Evolutionary conservation across 2,888 invertebrate species (phyloP).

Genomic region (Drosophila prostipennis): DNA sequence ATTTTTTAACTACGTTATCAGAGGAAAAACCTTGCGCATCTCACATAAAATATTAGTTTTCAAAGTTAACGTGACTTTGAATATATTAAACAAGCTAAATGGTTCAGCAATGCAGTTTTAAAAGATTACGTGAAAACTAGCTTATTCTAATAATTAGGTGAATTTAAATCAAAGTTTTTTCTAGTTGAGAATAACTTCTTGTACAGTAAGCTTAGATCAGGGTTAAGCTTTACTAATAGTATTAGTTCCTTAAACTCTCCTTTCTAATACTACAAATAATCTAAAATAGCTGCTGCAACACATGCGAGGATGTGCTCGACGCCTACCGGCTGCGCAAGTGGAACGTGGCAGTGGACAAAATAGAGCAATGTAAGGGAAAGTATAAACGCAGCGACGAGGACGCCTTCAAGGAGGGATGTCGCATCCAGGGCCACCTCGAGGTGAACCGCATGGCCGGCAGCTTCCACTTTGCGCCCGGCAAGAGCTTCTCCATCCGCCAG

Average conservation of each 20-base stretch:
- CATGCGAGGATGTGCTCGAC: slow-evolving; percentile 97
- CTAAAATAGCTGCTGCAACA: slow-evolving; percentile 94
- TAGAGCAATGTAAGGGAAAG: slow-evolving; percentile 94
- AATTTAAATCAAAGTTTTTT: too few relatives aligned
- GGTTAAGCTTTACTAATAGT: neutral
- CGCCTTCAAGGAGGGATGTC: slow-evolving; percentile 97
- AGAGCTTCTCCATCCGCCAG: slow-evolving; percentile 97
- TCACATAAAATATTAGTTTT: too few relatives aligned
- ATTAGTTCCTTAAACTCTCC: neutral
- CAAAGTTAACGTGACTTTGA: too few relatives aligned
- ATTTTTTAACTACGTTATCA: too few relatives aligned
- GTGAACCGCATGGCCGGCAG: slow-evolving; percentile 95
- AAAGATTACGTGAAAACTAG: too few relatives aligned
- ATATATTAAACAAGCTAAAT: too few relatives aligned
- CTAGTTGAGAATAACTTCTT: too few relatives aligned
- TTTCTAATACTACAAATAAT: neutral
- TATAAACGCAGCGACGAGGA: slow-evolving; percentile 89
- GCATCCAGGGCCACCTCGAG: slow-evolving; percentile 96
- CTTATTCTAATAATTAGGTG: too few relatives aligned
- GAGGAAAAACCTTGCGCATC: too few relatives aligned
- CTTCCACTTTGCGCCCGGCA: slow-evolving; percentile 98
- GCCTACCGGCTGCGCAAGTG: slow-evolving; percentile 97
- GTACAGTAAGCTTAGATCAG: too few relatives aligned
- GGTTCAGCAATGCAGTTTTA: too few relatives aligned
- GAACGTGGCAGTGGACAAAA: slow-evolving; percentile 90